Percentiles rank a stretch among this genome's conserved stretches.
phyloP scores from a whole-genome alignment of 2,113 vertebrate species.

The Leucoraja erinaceus region DNA sequence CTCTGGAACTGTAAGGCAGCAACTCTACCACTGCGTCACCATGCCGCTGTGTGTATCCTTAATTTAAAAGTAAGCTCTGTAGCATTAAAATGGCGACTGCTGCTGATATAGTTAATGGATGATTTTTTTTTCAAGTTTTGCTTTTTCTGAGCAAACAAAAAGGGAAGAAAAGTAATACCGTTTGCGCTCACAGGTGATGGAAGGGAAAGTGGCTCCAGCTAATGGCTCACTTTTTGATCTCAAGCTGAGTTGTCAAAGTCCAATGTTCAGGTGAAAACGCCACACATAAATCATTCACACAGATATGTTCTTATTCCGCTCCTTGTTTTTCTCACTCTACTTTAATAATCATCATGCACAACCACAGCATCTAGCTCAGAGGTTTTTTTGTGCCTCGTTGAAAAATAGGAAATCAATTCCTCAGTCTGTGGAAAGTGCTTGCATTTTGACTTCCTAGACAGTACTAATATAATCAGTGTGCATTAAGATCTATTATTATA shows the following conservation, averaged over 20 bases:
- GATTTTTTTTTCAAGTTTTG: not conserved
- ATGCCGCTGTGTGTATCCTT: not conserved
- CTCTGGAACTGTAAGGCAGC: no score
- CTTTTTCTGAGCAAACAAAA: constrained; percentile 10
- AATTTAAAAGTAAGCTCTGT: not conserved
- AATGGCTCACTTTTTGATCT: constrained; percentile 14
- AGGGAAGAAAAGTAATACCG: not conserved
- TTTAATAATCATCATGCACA: not conserved
- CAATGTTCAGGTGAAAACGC: not conserved
- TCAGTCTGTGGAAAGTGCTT: not conserved
- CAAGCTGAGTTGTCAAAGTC: not conserved
- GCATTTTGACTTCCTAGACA: not conserved
- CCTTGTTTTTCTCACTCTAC: not conserved
- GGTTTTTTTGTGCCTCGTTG: not conserved
- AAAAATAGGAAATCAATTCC: not conserved
- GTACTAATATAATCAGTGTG: not conserved
- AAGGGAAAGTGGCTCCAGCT: not conserved
- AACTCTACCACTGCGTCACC: no score
- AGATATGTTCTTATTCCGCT: not conserved
- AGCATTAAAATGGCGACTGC: not conserved
- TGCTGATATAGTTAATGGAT: not conserved
- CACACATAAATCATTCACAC: constrained; percentile 22
- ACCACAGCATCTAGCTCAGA: not conserved
- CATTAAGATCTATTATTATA: not conserved
- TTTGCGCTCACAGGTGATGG: constrained; percentile 5